Evolutionary conservation across 2,888 invertebrate genomes (phyloP).

Genomic region (Tipula lateralis): DNA sequence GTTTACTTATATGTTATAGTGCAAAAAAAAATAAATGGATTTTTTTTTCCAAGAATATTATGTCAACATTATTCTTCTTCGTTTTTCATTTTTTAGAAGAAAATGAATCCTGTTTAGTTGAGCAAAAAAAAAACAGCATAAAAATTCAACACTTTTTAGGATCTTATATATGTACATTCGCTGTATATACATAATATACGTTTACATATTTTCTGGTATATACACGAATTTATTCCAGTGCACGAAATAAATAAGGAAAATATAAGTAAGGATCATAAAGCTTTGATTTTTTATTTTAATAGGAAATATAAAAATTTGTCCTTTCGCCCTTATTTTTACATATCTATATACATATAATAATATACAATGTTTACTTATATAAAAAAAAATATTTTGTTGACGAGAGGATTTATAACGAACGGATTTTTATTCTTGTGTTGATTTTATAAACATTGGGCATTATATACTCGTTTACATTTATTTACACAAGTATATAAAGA

Average conservation of each 20-base stretch:
- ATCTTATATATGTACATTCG: not conserved
- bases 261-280: not conserved
- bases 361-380: not conserved
- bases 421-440: not conserved
- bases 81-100: not conserved
- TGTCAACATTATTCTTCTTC: not conserved
- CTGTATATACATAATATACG: not conserved
- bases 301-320: constrained; percentile 24
- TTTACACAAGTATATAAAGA: not conserved
- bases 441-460: not conserved
- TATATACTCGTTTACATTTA: not conserved
- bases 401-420: constrained; percentile 1
- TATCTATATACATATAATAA: not conserved
- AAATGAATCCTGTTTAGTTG: constrained; percentile 11
- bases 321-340: not conserved
- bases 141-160: not conserved
- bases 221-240: constrained; percentile 28
- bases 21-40: not conserved
- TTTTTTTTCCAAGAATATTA: not conserved
- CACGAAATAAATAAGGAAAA: constrained; percentile 28
- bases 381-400: not conserved
- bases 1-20: not conserved
- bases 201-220: not conserved
- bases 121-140: not conserved
- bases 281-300: constrained; percentile 11